A percentile compares a stretch with the other conserved stretches of the same genome.
phyloP scores from a whole-genome alignment of 2,888 invertebrate genomes.

The Polymixis flavicincta region DNA sequence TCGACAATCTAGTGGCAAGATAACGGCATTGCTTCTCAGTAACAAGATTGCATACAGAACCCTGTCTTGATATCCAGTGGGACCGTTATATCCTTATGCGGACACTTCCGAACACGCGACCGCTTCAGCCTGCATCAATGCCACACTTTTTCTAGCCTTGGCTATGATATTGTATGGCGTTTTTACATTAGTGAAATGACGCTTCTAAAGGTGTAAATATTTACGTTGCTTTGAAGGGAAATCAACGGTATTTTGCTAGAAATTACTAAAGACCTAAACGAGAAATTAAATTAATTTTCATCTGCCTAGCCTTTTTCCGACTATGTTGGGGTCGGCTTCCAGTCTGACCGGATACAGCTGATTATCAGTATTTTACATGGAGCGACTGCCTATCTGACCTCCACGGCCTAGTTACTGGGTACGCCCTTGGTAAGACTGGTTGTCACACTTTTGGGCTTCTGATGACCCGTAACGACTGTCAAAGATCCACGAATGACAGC shows the following conservation, averaged over 20 bases:
- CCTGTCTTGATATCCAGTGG: slow-evolving; percentile 73
- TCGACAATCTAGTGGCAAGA: slow-evolving; percentile 64
- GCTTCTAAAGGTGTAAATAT: slow-evolving; percentile 39
- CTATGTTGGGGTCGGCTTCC: too few species aligned
- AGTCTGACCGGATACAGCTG: too few species aligned
- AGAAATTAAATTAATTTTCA: slow-evolving; percentile 12
- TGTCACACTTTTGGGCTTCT: too few species aligned
- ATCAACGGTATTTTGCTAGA: slow-evolving; percentile 20
- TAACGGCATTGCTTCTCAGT: slow-evolving; percentile 76
- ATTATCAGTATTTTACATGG: too few species aligned
- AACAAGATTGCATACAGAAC: slow-evolving; percentile 77
- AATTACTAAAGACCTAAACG: slow-evolving; percentile 14
- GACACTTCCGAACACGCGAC: slow-evolving; percentile 78
- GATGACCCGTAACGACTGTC: too few species aligned
- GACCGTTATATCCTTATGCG: slow-evolving; percentile 82
- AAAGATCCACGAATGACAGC: too few species aligned
- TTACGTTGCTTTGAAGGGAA: slow-evolving; percentile 37
- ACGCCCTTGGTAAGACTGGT: too few species aligned
- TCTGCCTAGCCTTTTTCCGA: too few species aligned
- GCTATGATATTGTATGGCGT: slow-evolving; percentile 37
- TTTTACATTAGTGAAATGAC: slow-evolving; percentile 31
- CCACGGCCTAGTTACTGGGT: too few species aligned
- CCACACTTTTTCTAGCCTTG: slow-evolving; percentile 60
- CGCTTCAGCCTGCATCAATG: slow-evolving; percentile 47
- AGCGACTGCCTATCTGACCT: too few species aligned